Percentiles rank a stretch among this genome's conserved stretches.
These are phyloP conservation scores for Watsonalla cultraria DNA, from an alignment of 2,888 invertebrate genomes.

Conservation along the genomic window DNA sequence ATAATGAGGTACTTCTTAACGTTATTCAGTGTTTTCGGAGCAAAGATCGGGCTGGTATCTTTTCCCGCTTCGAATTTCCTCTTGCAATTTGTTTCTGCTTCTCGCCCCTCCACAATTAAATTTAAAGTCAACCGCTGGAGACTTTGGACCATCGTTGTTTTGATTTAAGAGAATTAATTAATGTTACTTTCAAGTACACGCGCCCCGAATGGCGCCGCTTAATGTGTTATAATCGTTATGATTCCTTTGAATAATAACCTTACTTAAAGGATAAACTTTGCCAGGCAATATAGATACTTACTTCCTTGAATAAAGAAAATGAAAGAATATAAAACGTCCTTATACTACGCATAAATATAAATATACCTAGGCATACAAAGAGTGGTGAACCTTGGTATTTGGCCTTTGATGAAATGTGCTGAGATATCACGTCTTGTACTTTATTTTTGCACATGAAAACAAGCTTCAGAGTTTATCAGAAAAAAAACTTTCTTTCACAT, in stretches of 20 bases:
- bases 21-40: constrained; percentile 19
- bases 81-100: constrained; percentile 51
- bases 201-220: constrained; percentile 32
- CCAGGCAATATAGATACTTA: not conserved
- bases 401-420: no score
- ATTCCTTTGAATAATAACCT: constrained; percentile 13
- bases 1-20: constrained; percentile 12
- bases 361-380: no score
- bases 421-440: no score
- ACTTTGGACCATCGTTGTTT: constrained; percentile 55
- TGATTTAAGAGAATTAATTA: constrained; percentile 69
- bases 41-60: constrained; percentile 20
- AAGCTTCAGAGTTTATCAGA: no score
- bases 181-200: constrained; percentile 47
- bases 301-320: not conserved
- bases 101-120: constrained; percentile 56
- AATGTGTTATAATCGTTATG: constrained; percentile 45
- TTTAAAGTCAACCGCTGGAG: constrained; percentile 56
- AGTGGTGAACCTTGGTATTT: no score
- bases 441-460: no score
- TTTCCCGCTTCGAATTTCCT: constrained; percentile 40
- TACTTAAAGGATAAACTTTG: not conserved
- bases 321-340: no score
- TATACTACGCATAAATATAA: no score
- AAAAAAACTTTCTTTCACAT: no score